Conservation (phyloP, 2,888 invertebrate genomes). For the Zaprionus lineosus region DNA sequence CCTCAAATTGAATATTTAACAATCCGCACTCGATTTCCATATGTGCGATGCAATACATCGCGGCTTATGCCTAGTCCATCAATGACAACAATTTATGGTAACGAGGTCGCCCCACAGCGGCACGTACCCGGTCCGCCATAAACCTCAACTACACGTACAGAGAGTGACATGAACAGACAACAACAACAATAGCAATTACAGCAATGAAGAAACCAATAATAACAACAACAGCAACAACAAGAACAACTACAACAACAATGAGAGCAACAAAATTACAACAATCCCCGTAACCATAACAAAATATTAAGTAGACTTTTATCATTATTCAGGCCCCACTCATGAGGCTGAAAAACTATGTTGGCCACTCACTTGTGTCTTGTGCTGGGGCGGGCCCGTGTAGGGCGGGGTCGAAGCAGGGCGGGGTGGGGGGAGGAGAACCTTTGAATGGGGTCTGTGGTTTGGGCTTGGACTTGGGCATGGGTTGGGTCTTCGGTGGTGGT, state of each 20-base stretch:
- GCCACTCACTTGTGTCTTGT: background rate
- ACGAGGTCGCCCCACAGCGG: slow-evolving; percentile 41
- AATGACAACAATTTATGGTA: slow-evolving; percentile 20
- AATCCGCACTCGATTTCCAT: slow-evolving; percentile 12
- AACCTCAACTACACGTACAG: slow-evolving; percentile 2
- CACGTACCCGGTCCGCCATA: slow-evolving; percentile 37
- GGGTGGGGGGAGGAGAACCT: too few species aligned
- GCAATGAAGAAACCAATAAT: too few species aligned
- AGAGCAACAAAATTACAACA: slow-evolving; percentile 34
- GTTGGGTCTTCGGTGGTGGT: slow-evolving; percentile 1
- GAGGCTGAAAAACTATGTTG: slow-evolving; percentile 3
- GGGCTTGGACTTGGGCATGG: too few species aligned
- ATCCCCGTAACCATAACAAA: slow-evolving; percentile 51
- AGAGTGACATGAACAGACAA: background rate
- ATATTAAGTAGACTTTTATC: slow-evolving; percentile 41
- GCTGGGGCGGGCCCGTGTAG: background rate
- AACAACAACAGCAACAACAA: too few species aligned
- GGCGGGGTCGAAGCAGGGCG: too few species aligned
- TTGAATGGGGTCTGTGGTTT: too few species aligned
- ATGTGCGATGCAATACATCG: slow-evolving; percentile 16
- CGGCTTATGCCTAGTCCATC: slow-evolving; percentile 21
- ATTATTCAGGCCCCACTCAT: slow-evolving; percentile 33
- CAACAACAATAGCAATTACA: too few species aligned
- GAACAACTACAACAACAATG: too few species aligned
- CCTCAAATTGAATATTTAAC: slow-evolving; percentile 13